Conservation (phyloP, 1,140 invertebrate species). For the Euborellia annulipes region DNA sequence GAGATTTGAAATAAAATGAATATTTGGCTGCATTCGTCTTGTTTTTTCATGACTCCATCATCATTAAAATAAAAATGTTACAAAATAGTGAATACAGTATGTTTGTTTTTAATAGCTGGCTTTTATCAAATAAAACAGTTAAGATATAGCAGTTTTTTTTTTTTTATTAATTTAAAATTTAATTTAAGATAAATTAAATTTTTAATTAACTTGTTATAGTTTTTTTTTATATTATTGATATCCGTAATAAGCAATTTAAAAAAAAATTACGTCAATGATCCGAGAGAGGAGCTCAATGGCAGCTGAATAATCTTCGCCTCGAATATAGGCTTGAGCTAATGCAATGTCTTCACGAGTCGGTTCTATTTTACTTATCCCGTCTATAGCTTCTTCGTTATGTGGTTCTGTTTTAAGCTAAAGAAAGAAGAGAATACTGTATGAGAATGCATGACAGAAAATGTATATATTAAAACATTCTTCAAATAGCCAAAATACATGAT, state of each 20-base stretch:
- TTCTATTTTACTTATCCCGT: constrained; percentile 44
- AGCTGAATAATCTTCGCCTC: constrained; percentile 45
- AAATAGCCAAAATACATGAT: no score
- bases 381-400: constrained; percentile 55
- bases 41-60: no score
- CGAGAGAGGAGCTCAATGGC: constrained; percentile 54
- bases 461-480: no score
- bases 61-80: no score
- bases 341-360: constrained; percentile 47
- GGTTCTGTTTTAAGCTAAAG: constrained; percentile 57
- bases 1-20: no score
- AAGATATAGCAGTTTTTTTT: background rate
- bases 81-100: no score
- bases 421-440: no score
- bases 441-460: no score
- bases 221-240: background rate
- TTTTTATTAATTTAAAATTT: background rate
- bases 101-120: no score
- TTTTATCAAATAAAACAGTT: background rate
- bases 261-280: constrained; percentile 49
- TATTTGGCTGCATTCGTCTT: no score
- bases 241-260: background rate
- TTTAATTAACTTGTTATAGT: background rate
- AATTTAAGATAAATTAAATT: background rate
- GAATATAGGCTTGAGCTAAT: constrained; percentile 46